A percentile compares a stretch with the other conserved stretches of the same genome.
These are phyloP conservation scores for Pipistrellus kuhlii DNA, from an alignment of 2,797 vertebrate genomes.

Conservation along the genomic window DNA sequence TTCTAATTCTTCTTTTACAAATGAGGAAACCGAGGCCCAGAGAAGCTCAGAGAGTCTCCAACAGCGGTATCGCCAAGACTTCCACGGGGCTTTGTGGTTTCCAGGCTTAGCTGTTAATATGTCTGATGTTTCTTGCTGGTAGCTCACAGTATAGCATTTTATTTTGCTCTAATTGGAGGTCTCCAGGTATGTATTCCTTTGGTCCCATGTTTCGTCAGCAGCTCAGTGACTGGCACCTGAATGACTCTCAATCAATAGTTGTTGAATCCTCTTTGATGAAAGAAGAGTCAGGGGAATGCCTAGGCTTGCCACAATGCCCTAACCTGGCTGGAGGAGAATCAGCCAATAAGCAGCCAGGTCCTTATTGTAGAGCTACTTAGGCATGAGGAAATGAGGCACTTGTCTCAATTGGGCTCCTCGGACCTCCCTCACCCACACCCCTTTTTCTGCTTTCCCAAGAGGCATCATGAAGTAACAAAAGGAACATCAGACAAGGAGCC, in stretches of 20 bases:
- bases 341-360: background rate
- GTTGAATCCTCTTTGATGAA: background rate
- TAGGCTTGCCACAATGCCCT: background rate
- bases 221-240: background rate
- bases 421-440: too few species aligned
- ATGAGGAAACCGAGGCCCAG: slow-evolving; percentile 18
- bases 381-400: background rate
- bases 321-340: slow-evolving; percentile 2
- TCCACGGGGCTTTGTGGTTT: background rate
- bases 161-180: background rate
- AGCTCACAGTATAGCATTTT: background rate
- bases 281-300: background rate
- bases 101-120: background rate
- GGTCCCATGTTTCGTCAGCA: slow-evolving; percentile 26
- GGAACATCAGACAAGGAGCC: background rate
- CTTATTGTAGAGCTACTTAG: background rate
- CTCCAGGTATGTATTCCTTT: background rate
- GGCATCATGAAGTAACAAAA: slow-evolving; percentile 6
- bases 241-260: background rate
- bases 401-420: background rate
- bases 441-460: slow-evolving; percentile 22
- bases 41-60: background rate
- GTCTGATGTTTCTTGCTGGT: background rate
- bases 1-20: slow-evolving; percentile 48
- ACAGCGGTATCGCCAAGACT: background rate